These are phyloP conservation scores for Palythoa grandis DNA, from an alignment of 92 coral and sea anemone species.

Conservation along the genomic window DNA sequence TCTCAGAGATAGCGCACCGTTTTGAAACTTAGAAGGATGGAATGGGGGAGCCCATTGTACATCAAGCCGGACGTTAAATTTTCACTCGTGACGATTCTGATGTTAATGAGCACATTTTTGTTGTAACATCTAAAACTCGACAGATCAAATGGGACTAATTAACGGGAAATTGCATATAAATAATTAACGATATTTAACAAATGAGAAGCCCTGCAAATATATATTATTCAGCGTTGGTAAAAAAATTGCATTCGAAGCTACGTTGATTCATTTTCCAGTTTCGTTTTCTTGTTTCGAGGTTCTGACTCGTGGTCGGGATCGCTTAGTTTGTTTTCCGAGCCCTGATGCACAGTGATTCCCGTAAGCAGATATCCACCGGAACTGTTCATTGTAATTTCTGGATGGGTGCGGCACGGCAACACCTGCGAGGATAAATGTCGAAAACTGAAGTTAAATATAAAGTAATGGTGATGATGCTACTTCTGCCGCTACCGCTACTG, in stretches of 20 bases:
- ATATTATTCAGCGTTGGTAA: not conserved
- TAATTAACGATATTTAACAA: no score
- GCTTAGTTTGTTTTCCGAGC: conserved; percentile 31
- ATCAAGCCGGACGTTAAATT: no score
- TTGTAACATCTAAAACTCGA: no score
- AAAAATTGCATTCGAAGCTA: not conserved
- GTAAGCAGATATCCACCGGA: conserved; percentile 93
- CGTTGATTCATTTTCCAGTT: conserved; percentile 7
- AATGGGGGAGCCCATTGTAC: no score
- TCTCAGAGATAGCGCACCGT: no score
- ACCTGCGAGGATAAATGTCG: conserved; percentile 55
- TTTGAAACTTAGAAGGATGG: no score
- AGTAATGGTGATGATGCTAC: not conserved
- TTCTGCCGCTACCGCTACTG: no score
- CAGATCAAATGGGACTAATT: no score
- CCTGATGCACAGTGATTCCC: conserved; percentile 84
- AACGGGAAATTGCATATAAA: no score
- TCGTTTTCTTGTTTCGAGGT: conserved; percentile 41
- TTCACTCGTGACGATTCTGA: no score
- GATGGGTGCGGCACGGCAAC: conserved; percentile 88
- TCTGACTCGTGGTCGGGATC: not conserved
- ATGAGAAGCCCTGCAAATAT: no score
- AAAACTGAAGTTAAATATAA: not conserved
- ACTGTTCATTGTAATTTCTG: conserved; percentile 81
- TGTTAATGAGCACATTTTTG: no score